These are phyloP conservation scores for Cosmorhoe ocellata DNA, from an alignment of 2,888 invertebrate species.

Conservation along the genomic window DNA sequence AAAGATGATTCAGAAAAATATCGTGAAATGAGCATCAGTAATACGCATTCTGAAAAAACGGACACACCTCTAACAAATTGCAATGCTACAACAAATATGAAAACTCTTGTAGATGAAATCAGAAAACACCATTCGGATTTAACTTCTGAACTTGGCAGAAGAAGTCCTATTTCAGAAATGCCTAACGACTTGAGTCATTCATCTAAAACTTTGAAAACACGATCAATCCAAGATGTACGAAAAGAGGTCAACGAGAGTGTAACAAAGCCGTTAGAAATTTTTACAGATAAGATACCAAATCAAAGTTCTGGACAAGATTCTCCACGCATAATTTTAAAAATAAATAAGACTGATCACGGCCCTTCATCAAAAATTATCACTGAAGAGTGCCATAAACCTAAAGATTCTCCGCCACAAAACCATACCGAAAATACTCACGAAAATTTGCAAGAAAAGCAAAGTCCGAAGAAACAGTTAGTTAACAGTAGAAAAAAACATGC, in stretches of 20 bases:
- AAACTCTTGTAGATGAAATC: slow-evolving; percentile 16
- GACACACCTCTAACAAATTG: slow-evolving; percentile 36
- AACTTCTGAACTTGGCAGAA: slow-evolving; percentile 37
- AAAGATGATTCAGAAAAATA: slow-evolving; percentile 55
- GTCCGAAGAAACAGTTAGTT: slow-evolving; percentile 52
- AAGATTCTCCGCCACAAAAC: slow-evolving; percentile 45
- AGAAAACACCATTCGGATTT: slow-evolving; percentile 39
- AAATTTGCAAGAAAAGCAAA: slow-evolving; percentile 53
- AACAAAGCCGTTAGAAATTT: slow-evolving; percentile 76
- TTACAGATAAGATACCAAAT: slow-evolving; percentile 63
- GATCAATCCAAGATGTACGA: slow-evolving; percentile 50
- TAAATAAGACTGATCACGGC: slow-evolving; percentile 84
- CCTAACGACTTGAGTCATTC: slow-evolving; percentile 43
- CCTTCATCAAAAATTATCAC: slow-evolving; percentile 76
- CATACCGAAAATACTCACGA: slow-evolving; percentile 57
- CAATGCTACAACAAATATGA: slow-evolving; percentile 37
- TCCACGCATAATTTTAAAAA: slow-evolving; percentile 84
- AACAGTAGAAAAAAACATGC: slow-evolving; percentile 62
- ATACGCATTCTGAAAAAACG: slow-evolving; percentile 41
- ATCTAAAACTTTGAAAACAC: slow-evolving; percentile 39
- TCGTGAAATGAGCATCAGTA: slow-evolving; percentile 43
- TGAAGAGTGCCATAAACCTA: slow-evolving; percentile 60
- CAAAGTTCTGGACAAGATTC: slow-evolving; percentile 77
- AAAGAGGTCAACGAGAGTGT: slow-evolving; percentile 58
- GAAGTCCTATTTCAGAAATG: slow-evolving; percentile 39